Evolutionary conservation across 2,888 invertebrate genomes (phyloP), one percentile per base, ranked within the genome.

Genomic region (Terebella lapidaria): DNA sequence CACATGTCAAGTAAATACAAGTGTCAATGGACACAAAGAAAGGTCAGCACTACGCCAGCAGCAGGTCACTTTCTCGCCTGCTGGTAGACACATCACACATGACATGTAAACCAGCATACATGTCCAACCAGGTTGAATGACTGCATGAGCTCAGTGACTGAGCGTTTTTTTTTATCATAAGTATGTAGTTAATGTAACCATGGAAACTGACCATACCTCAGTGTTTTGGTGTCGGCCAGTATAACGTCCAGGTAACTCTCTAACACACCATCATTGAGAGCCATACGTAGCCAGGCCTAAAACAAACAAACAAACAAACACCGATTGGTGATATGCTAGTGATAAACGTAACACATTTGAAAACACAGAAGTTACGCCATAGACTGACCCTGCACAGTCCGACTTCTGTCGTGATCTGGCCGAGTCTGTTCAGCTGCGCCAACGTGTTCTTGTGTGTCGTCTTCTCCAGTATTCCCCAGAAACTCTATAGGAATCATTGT

Each of bases 401-500:
- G 66, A 93, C 89, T 82, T 95, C 94, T 0, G 90, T 90, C 47
- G 86, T 89, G 55, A 94, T 89, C 80, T 91, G 91, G 2, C 87
- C 86, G 54, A 93, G 82, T 18, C 86, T 83, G 54, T 87, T 88
- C 67, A 95, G 89, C 72, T 83, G 76, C 80, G 80, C 75, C 26
- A 94, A 89, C 55, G 91, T 89, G 80, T 92, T 89, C 59, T 78
- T 77, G 81, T 96, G 95, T 42, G 93, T 91, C 70, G 94, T 87
- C 22, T 92, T 87, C 53, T 91, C 83, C 24, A 93, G 83, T 2
- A 92, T 88, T 1, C 89, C 87, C 94, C 94, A 95, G 80, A 94
- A 95, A 75, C 80, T 81, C 82, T 82, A 27, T 35, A 35, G n/a
- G n/a, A 35, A 35, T 35, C 42, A 35, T 35, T 35, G 10, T 15